Conservation (phyloP, 2,888 invertebrate genomes). For the Diplolepis rosae region DNA sequence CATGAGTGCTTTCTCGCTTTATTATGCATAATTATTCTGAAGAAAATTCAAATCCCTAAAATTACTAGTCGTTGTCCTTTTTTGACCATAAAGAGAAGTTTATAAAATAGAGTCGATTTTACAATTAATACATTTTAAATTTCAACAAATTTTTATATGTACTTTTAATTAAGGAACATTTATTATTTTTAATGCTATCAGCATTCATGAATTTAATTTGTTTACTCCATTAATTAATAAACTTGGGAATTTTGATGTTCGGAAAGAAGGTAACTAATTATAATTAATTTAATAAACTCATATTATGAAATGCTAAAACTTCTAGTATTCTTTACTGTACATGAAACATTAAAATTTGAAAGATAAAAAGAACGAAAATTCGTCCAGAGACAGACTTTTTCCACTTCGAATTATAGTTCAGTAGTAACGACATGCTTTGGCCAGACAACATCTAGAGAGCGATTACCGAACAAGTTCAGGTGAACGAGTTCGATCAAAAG, state of each 20-base stretch:
- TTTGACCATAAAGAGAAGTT: too few species aligned
- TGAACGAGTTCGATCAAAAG: conserved; percentile 19
- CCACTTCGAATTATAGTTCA: conserved; percentile 7
- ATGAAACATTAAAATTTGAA: neutral
- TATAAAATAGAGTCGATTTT: too few species aligned
- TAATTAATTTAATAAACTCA: too few species aligned
- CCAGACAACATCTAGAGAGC: neutral
- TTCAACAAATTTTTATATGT: too few species aligned
- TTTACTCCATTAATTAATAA: too few species aligned
- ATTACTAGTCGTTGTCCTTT: too few species aligned
- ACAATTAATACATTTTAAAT: too few species aligned
- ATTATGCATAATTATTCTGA: neutral
- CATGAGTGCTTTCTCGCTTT: neutral
- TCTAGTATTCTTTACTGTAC: neutral
- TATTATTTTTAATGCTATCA: too few species aligned
- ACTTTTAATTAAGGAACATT: too few species aligned
- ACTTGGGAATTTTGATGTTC: too few species aligned
- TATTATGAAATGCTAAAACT: neutral
- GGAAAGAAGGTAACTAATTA: too few species aligned
- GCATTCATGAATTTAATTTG: too few species aligned
- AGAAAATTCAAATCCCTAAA: neutral
- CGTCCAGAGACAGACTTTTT: neutral
- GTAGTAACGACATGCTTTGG: conserved; percentile 14
- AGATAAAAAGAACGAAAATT: neutral
- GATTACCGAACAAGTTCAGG: conserved; percentile 1